phyloP scores from a whole-genome alignment of 1,140 invertebrate species.

The Mylabris phalerata region DNA sequence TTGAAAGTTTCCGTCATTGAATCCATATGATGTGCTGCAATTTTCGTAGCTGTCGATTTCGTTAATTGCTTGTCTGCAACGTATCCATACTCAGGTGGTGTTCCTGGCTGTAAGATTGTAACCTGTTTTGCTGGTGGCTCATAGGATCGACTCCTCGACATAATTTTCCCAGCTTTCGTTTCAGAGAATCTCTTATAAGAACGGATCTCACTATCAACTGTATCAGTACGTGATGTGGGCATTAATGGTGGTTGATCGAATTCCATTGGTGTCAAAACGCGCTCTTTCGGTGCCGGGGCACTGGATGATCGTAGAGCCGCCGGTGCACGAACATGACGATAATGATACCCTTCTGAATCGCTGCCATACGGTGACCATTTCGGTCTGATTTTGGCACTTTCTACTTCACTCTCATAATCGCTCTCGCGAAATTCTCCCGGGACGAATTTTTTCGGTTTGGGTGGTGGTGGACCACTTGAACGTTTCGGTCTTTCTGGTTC shows the following conservation, averaged over 20 bases:
- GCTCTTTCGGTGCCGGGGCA: conserved; percentile 43
- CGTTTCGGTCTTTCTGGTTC: conserved; percentile 37
- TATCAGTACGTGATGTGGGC: conserved; percentile 31
- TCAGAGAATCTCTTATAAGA: conserved; percentile 28
- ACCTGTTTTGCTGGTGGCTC: conserved; percentile 34
- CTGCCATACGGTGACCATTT: conserved; percentile 55
- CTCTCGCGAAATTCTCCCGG: conserved; percentile 61
- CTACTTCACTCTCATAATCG: conserved; percentile 65
- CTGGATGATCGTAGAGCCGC: conserved; percentile 42
- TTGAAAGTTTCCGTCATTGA: conserved; percentile 64
- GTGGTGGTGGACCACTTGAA: conserved; percentile 43
- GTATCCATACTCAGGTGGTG: conserved; percentile 55
- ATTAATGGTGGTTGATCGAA: conserved; percentile 52
- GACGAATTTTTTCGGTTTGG: conserved; percentile 60
- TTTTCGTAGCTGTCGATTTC: conserved; percentile 45
- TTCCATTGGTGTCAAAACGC: conserved; percentile 52
- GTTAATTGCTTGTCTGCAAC: conserved; percentile 42
- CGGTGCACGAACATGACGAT: conserved; percentile 54
- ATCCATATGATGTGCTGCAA: conserved; percentile 55
- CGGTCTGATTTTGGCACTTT: conserved; percentile 50
- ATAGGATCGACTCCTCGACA: conserved; percentile 37
- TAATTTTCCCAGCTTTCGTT: conserved; percentile 27
- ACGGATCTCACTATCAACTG: conserved; percentile 23
- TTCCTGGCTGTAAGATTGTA: conserved; percentile 45
- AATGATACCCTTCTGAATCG: conserved; percentile 52